Conservation (phyloP, 2,797 vertebrate species). For the Chloroceryle amazona region DNA sequence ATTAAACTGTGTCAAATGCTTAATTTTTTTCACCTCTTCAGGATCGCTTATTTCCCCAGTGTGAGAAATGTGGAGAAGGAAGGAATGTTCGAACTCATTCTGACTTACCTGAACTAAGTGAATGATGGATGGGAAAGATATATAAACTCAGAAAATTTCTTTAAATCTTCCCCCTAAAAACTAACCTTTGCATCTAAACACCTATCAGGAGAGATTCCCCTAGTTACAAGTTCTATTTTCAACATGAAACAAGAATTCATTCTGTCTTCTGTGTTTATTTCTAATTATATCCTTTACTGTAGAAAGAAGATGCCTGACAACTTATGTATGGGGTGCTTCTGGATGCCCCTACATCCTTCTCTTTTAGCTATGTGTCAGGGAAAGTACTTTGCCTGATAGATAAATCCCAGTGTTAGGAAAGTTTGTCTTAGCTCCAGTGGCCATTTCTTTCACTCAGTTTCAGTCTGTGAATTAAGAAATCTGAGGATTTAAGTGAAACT, state of each 20-base stretch:
- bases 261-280: not conserved
- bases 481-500: conserved; percentile 57
- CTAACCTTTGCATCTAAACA: not conserved
- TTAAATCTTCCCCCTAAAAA: not conserved
- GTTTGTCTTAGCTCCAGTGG: not conserved
- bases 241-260: not conserved
- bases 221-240: not conserved
- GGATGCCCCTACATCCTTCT: not conserved
- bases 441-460: not conserved
- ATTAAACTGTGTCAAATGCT: not conserved
- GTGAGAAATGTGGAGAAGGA: not conserved
- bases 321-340: not conserved
- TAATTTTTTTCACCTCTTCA: not conserved
- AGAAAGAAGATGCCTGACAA: not conserved
- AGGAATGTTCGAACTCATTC: not conserved
- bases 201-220: not conserved
- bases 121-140: not conserved
- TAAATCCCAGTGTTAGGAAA: not conserved
- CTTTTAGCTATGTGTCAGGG: not conserved
- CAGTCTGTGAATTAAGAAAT: not conserved
- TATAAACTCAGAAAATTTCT: not conserved
- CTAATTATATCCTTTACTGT: not conserved
- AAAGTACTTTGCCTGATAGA: not conserved
- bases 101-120: not conserved
- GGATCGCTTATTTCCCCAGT: not conserved